Base-by-base conservation (phyloP, 2,113 vertebrate genomes). In the Pseudorasbora parva region DNA sequence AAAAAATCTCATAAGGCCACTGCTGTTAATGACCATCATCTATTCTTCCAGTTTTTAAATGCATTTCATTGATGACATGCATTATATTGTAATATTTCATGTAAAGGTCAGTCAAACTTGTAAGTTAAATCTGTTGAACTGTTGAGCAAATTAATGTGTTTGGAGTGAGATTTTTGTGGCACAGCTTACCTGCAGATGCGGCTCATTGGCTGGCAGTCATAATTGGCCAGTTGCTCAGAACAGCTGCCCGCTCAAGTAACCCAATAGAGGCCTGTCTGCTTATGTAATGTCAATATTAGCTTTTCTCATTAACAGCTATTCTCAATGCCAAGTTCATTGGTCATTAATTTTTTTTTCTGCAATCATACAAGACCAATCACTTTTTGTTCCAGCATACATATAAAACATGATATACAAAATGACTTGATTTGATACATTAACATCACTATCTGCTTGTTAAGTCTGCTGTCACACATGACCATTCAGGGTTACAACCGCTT, bases 11-110 rank as follows among this genome's bases (percentile, higher is more conserved):
- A 64, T 25, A 62, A 27, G 23, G 25, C 25, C 62, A 33, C 17
- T 17, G 47, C 17, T 17, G 47, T 14, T 49, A 49, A 15, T 49
- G 47, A 49, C 14, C 14, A 9, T 57, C 8, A 57, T 57, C 21
- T 57, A 37, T 37, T 68, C 15, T 68, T 21, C 17, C 8, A 9
- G 1, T 0, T 41, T 41, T 68, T n/a, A 21, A 68, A 68, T 37
- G 17, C 64, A 37, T 66, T 33, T 66, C 5, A 33, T 33, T 33
- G 12, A 66, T 2, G 3, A 37, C 30, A 21, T 68, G 30, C 30
- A 37, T 37, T 68, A 21, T 19, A 41, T 41, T 84, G 14, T 88
- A 85, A 88, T 85, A 88, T 87, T 25, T 21, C 11, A 47, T 14
- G 11, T 45, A 45, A 47, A 47, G 21, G 21, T 72, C 10, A 45